Conservation (phyloP, 2,113 vertebrate genomes). For the Emydura subglobosa region DNA sequence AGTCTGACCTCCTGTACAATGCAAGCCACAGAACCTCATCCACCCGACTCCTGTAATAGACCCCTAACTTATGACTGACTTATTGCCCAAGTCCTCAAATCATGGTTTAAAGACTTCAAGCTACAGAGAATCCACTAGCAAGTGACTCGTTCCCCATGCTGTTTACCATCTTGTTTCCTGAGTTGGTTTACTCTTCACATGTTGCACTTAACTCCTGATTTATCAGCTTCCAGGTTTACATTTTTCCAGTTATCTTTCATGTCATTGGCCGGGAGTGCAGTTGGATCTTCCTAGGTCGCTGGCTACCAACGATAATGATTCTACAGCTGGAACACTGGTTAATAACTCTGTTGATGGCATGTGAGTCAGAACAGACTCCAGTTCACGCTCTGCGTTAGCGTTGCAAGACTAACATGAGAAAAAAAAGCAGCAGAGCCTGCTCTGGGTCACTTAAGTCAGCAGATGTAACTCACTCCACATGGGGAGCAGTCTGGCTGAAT, state of each 20-base stretch:
- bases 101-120: too few species aligned
- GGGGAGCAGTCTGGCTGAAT: neutral
- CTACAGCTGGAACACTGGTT: neutral
- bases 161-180: neutral
- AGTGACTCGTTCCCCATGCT: too few species aligned
- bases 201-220: neutral
- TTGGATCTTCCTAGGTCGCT: neutral
- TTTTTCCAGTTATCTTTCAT: rapidly evolving
- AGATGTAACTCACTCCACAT: rapidly evolving
- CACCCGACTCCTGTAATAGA: too few species aligned
- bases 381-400: neutral
- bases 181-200: rapidly evolving
- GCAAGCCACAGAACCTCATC: too few species aligned
- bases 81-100: too few species aligned
- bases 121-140: too few species aligned
- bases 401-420: neutral
- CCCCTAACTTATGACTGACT: too few species aligned
- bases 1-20: too few species aligned
- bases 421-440: neutral
- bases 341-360: neutral
- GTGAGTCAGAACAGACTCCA: neutral
- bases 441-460: neutral
- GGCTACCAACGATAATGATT: neutral
- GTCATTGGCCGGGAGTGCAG: neutral
- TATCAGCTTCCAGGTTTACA: neutral